Base-by-base conservation (phyloP, 2,888 invertebrate genomes). In the Athalia cordata region DNA sequence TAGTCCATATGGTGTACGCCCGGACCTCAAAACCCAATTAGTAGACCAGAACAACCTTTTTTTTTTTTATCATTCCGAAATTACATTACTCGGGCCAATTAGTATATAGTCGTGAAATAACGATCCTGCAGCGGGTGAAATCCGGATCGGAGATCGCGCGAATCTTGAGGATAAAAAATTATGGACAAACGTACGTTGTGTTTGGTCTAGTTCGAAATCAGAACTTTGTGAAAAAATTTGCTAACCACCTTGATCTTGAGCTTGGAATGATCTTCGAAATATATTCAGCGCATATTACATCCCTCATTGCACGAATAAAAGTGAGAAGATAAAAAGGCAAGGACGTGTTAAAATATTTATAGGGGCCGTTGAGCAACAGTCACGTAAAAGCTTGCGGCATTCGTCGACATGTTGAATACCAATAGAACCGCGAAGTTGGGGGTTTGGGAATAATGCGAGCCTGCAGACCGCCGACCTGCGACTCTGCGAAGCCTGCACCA, bases 381-480 rank as follows among this genome's bases (percentile, higher is more conserved):
- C 66, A 66, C 49, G 66, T 66, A 66, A 66, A n/a, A 45, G 13
- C 49, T 11, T 47, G 8, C 49, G 49, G 7, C 47, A 6, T 7
- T 43, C 5, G 11, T 11, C 13, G 29, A 66, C 47, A 49, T 3
- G 47, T 66, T 66, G 66, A 66, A 66, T 66, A 66, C 66, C 49
- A 66, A 66, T 66, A 66, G 47, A 66, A 66, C 13, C 13, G n/a
- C 49, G 66, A 11, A 45, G 62, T 62, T 3, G 47, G 11, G 5
- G 13, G 0, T 29, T 66, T 66, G 47, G 8, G 66, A 66, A 13
- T 8, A 8, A 49, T 13, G 49, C 13, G 8, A 49, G 13, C 49
- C 47, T 29, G 29, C 29, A 29, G 13, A 66, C 9, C 3, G 15
- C 9, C 66, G 11, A 66, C 47, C 47, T n/a, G 47, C 66, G 15